A percentile compares a stretch with the other conserved stretches of the same genome.
Conservation (phyloP, 1,140 invertebrate species). For the Pissodes strobi region DNA sequence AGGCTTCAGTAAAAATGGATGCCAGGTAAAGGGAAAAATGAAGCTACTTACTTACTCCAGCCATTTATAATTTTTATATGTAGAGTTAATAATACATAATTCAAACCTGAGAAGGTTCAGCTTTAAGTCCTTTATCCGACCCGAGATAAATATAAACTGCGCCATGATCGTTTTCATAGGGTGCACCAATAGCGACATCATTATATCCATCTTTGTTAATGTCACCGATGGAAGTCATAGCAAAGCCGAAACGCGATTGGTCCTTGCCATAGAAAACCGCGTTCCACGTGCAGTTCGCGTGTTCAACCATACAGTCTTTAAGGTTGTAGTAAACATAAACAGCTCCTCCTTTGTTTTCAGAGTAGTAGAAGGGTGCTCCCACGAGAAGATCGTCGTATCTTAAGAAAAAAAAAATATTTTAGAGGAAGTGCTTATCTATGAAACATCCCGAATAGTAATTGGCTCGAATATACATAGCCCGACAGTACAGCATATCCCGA, state of each 20-base stretch:
- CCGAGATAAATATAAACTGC: conserved; percentile 89
- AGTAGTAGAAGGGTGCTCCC: conserved; percentile 90
- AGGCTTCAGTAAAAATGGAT: no score
- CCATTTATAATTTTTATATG: no score
- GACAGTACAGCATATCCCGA: no score
- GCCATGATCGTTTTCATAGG: conserved; percentile 82
- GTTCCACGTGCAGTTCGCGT: conserved; percentile 57
- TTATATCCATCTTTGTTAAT: conserved; percentile 89
- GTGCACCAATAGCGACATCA: conserved; percentile 90
- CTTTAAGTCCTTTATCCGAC: conserved; percentile 71
- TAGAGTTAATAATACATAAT: no score
- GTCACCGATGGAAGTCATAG: conserved; percentile 84
- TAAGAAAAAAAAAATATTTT: conserved; percentile 35
- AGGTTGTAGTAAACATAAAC: conserved; percentile 86
- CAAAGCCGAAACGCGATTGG: conserved; percentile 85
- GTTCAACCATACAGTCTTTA: conserved; percentile 44
- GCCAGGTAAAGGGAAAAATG: no score
- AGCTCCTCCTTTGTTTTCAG: conserved; percentile 74
- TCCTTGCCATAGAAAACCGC: conserved; percentile 70
- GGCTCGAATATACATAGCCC: no score
- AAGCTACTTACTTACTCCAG: no score
- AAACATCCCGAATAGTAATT: no score
- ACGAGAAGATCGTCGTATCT: conserved; percentile 85
- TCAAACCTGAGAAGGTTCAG: conserved; percentile 71
- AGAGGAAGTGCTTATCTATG: no score